Conservation (phyloP, 1,140 invertebrate species). For the Mercenaria mercenaria region DNA sequence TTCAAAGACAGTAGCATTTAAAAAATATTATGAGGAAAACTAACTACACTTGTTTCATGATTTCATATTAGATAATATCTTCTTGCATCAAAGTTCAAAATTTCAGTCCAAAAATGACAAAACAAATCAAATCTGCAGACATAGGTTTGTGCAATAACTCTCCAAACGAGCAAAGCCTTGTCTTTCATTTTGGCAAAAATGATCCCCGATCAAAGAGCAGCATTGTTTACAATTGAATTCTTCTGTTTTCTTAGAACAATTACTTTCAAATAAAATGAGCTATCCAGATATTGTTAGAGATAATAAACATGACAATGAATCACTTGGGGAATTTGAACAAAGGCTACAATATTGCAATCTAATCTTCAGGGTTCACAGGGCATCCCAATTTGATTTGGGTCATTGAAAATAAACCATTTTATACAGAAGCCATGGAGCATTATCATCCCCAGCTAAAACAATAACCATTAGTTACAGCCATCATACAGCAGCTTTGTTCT, state of each 20-base stretch:
- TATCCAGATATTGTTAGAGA: constrained; percentile 62
- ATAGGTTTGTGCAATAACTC: constrained; percentile 34
- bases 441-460: constrained; percentile 61
- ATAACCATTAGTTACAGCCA: constrained; percentile 54
- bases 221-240: constrained; percentile 68
- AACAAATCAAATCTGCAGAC: constrained; percentile 22
- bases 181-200: constrained; percentile 24
- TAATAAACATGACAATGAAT: constrained; percentile 60
- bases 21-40: neutral
- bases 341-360: constrained; percentile 48
- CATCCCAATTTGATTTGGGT: constrained; percentile 65
- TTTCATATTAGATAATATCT: neutral
- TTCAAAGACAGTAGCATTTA: constrained; percentile 8
- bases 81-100: constrained; percentile 5
- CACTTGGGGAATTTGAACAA: constrained; percentile 46
- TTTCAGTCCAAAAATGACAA: constrained; percentile 1
- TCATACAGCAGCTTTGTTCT: constrained; percentile 50
- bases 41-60: neutral
- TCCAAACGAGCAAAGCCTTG: neutral
- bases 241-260: constrained; percentile 66
- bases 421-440: constrained; percentile 26
- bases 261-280: constrained; percentile 65
- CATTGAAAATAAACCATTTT: constrained; percentile 65
- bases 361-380: constrained; percentile 48
- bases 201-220: constrained; percentile 46